These are phyloP conservation scores for Hydrolagus affinis DNA, from an alignment of 2,113 vertebrate species.

Conservation along the genomic window DNA sequence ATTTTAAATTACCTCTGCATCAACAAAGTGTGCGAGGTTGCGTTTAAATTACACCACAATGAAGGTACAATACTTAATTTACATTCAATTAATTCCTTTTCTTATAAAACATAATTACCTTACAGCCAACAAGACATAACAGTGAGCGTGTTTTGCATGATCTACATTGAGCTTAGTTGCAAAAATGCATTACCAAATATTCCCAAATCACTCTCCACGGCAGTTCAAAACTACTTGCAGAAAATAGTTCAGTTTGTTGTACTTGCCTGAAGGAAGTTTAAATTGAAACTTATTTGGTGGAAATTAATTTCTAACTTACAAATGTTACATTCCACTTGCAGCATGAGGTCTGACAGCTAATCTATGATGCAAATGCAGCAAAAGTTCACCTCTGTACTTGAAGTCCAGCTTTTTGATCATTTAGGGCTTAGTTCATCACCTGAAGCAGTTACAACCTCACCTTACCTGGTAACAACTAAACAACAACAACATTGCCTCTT, in stretches of 20 bases:
- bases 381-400: not conserved
- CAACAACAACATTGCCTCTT: no score
- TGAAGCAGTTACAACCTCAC: not conserved
- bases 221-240: not conserved
- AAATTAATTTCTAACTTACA: not conserved
- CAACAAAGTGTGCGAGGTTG: slow-evolving; percentile 6
- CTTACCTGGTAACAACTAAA: no score
- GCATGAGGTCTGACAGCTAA: no score
- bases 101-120: not conserved
- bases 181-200: not conserved
- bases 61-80: slow-evolving; percentile 25
- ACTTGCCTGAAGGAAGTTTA: not conserved
- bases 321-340: not conserved
- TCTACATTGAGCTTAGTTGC: not conserved
- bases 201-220: not conserved
- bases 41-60: slow-evolving; percentile 18
- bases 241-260: not conserved
- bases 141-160: not conserved
- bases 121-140: not conserved
- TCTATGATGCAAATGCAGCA: no score
- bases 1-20: slow-evolving; percentile 29
- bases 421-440: not conserved
- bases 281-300: not conserved
- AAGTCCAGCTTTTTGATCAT: not conserved
- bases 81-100: slow-evolving; percentile 25